A percentile compares a stretch with the other conserved stretches of the same genome.
phyloP scores from a whole-genome alignment of 2,888 invertebrate species.

The Rhagonycha fulva region DNA sequence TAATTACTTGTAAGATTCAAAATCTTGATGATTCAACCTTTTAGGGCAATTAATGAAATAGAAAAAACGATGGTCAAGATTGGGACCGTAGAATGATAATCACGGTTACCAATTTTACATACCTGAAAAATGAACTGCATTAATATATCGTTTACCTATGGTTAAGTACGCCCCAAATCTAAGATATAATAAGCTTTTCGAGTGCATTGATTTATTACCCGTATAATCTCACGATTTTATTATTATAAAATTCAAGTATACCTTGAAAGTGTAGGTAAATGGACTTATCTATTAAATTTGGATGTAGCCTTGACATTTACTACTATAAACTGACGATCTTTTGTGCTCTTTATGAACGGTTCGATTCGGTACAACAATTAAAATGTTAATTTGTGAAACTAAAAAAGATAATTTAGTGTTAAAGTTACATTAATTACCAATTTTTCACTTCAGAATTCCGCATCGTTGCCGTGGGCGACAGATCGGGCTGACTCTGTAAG shows the following conservation, averaged over 20 bases:
- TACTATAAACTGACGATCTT: slow-evolving; percentile 9
- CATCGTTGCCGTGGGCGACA: slow-evolving; percentile 67
- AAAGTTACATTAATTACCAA: not conserved
- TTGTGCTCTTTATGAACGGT: slow-evolving; percentile 15
- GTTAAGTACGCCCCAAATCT: not conserved
- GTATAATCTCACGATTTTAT: not conserved
- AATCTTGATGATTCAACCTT: no score
- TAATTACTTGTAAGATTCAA: no score
- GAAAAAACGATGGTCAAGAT: not conserved
- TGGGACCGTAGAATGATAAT: not conserved
- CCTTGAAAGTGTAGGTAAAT: slow-evolving; percentile 19
- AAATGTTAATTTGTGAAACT: not conserved
- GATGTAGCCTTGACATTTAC: slow-evolving; percentile 17
- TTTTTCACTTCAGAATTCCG: slow-evolving; percentile 56
- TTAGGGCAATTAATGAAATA: not conserved
- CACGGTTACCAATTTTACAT: not conserved
- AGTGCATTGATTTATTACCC: slow-evolving; percentile 1
- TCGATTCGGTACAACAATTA: not conserved
- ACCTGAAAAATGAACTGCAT: not conserved
- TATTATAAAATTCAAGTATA: slow-evolving; percentile 1
- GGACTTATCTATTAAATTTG: slow-evolving; percentile 17
- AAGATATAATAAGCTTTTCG: not conserved
- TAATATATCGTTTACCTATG: not conserved
- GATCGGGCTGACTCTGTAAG: slow-evolving; percentile 53
- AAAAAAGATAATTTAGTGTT: not conserved